Percentiles rank a stretch among this genome's conserved stretches.
Evolutionary conservation across 2,888 invertebrate species (phyloP).

Genomic region (Linnaemya vulpina): DNA sequence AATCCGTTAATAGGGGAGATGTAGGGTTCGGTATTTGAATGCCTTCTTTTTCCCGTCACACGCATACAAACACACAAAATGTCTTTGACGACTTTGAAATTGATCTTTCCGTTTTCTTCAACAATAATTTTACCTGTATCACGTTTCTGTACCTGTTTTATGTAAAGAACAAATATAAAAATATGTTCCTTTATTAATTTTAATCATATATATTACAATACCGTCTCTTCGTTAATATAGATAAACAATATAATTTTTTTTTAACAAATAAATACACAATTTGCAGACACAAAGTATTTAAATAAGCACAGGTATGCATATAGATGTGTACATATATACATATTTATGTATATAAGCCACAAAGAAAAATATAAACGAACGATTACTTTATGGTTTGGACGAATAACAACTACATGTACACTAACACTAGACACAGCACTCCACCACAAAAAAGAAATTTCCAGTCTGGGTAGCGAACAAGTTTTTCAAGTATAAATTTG

Average conservation of each 20-base stretch:
- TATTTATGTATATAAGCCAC: not conserved
- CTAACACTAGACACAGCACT: constrained; percentile 48
- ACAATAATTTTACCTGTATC: constrained; percentile 42
- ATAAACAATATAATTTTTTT: not conserved
- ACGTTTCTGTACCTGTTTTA: constrained; percentile 54
- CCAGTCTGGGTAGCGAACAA: constrained; percentile 67
- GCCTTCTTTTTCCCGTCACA: constrained; percentile 33
- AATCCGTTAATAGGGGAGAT: not conserved
- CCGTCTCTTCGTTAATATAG: not conserved
- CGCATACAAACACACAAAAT: constrained; percentile 23
- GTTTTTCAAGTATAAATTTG: constrained; percentile 50
- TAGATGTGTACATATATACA: not conserved
- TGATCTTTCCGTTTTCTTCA: constrained; percentile 42
- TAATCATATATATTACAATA: not conserved
- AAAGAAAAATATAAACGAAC: constrained; percentile 54
- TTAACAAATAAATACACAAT: not conserved
- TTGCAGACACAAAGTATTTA: constrained; percentile 25
- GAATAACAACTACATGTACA: constrained; percentile 62
- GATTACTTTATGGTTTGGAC: constrained; percentile 59
- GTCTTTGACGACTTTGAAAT: constrained; percentile 51
- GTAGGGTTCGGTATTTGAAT: constrained; percentile 13
- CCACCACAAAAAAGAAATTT: constrained; percentile 61
- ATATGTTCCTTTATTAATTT: constrained; percentile 25
- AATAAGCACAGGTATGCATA: constrained; percentile 24
- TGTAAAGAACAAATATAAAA: constrained; percentile 37